Evolutionary conservation across 2,888 invertebrate genomes (phyloP), one percentile per base, ranked within the genome.

Genomic region (Colostygia pectinataria): DNA sequence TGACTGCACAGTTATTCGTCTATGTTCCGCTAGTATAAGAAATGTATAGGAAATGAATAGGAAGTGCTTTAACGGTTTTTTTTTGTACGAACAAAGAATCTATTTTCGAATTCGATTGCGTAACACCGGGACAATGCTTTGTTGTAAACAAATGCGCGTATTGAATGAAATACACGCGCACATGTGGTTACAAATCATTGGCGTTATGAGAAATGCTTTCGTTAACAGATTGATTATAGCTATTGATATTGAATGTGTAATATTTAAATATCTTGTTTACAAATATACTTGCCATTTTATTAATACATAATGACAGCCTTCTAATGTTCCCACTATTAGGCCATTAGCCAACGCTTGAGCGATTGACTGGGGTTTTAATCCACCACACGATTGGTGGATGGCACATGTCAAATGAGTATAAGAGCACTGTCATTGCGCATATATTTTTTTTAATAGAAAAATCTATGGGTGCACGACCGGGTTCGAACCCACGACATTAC

Each of bases 31-130:
- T 5, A 57, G 50, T 48, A 53, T 40, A 47, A 40, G 32, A 50
- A 61, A 44, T 4, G 4, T 15, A 15, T 2, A 15, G 4, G 2
- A 53, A 57, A 54, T 66, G 58, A 59, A 65, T 54, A 55, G 42
- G 55, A 62, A 66, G 49, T 47, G 51, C 39, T 60, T 61, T 68
- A 71, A 72, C 68, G 64, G 54, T 57, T 68, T 73, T 71, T 74
- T 77, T 18, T 20, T 6, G 6, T 10, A 20, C 29, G 68, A 84
- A 86, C 85, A 88, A 86, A 83, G 83, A 71, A 67, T 82, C 83
- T 83, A 83, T 86, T 81, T 85, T 80, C 65, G 67, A 79, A 74
- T 80, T 72, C 66, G 59, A 74, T 83, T 80, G 78, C 84, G 80
- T 83, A 66, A 87, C 66, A 57, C 61, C 60, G 23, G 39, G 12